These are phyloP conservation scores for Bombylius major DNA, from an alignment of 2,888 invertebrate genomes.

Conservation along the genomic window DNA sequence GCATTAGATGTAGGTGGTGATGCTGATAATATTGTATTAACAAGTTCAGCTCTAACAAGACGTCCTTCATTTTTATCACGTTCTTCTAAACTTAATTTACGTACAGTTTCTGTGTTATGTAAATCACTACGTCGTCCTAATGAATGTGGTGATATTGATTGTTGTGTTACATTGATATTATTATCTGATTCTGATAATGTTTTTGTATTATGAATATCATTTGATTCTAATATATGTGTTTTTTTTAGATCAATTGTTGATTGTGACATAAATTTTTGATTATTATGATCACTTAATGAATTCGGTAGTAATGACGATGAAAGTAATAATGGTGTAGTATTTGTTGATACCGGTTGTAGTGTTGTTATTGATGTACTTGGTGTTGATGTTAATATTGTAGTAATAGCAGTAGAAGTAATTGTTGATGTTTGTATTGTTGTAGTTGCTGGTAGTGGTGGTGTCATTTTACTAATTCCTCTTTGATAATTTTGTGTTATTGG, in stretches of 20 bases:
- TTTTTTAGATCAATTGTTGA: slow-evolving; percentile 35
- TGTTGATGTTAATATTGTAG: slow-evolving; percentile 14
- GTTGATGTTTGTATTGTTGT: slow-evolving; percentile 20
- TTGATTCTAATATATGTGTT: slow-evolving; percentile 29
- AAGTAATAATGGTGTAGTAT: not conserved
- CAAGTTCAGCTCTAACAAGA: slow-evolving; percentile 32
- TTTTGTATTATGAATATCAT: slow-evolving; percentile 17
- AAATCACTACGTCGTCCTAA: slow-evolving; percentile 11
- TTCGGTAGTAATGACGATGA: not conserved
- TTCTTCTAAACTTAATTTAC: slow-evolving; percentile 20
- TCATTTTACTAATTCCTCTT: not conserved
- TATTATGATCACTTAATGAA: slow-evolving; percentile 19
- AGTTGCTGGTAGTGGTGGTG: slow-evolving; percentile 18
- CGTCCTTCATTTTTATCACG: slow-evolving; percentile 19
- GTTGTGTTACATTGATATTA: slow-evolving; percentile 19
- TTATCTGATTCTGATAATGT: slow-evolving; percentile 34
- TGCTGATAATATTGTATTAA: slow-evolving; percentile 28
- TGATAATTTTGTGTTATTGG: slow-evolving; percentile 6
- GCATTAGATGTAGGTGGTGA: slow-evolving; percentile 4
- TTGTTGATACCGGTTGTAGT: too few relatives aligned
- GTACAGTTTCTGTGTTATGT: slow-evolving; percentile 18
- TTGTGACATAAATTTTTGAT: slow-evolving; percentile 31
- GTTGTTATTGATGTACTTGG: slow-evolving; percentile 19
- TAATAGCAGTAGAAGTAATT: slow-evolving; percentile 2
- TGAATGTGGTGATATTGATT: not conserved